Conservation (phyloP, 2,113 vertebrate genomes). For the Thryonomys swinderianus region DNA sequence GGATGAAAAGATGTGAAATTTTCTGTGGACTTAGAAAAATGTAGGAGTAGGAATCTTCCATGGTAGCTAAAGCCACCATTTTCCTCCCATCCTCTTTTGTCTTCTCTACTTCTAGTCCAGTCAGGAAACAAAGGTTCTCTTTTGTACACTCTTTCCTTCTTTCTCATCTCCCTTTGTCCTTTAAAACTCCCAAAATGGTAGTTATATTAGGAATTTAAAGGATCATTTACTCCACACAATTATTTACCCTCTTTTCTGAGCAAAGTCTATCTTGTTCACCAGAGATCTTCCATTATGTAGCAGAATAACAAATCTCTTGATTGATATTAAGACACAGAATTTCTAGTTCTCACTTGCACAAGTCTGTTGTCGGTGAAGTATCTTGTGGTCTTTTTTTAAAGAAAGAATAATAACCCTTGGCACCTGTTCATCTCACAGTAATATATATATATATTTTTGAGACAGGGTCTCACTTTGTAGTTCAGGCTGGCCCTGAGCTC, state of each 20-base stretch:
- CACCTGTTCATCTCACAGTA: too few relatives aligned
- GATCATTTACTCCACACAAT: neutral
- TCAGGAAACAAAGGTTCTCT: neutral
- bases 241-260: neutral
- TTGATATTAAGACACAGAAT: conserved; percentile 56
- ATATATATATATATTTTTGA: too few relatives aligned
- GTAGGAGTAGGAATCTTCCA: neutral
- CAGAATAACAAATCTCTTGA: conserved; percentile 60
- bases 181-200: neutral
- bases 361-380: conserved; percentile 60
- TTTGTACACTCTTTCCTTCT: neutral
- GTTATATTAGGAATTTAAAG: neutral
- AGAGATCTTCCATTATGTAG: conserved; percentile 41
- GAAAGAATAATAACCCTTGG: conserved; percentile 61
- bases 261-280: conserved; percentile 60
- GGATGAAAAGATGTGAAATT: neutral
- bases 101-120: neutral
- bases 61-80: neutral
- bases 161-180: neutral
- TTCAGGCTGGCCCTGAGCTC: too few relatives aligned
- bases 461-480: too few relatives aligned
- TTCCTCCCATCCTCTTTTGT: neutral
- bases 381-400: conserved; percentile 54
- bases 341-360: conserved; percentile 52
- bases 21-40: neutral